These are phyloP conservation scores for Morpho achilles DNA, from an alignment of 2,888 invertebrate species.

Conservation along the genomic window DNA sequence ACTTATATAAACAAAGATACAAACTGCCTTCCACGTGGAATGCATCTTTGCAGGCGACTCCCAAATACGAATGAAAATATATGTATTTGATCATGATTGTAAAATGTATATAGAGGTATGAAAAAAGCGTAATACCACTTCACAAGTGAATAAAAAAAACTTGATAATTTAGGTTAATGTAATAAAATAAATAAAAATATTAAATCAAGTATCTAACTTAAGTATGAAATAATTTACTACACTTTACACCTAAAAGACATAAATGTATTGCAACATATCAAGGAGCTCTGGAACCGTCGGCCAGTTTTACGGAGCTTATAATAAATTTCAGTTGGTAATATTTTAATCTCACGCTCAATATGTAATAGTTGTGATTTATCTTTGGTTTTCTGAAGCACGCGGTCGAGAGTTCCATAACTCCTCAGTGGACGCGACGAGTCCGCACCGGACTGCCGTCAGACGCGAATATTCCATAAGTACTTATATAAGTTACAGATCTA, in stretches of 20 bases:
- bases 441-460: conserved; percentile 41
- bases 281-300: conserved; percentile 76
- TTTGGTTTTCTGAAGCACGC: conserved; percentile 66
- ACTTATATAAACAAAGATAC: conserved; percentile 63
- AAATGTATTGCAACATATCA: conserved; percentile 75
- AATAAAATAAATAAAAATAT: conserved; percentile 72
- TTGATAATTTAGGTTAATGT: conserved; percentile 66
- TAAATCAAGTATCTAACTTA: conserved; percentile 72
- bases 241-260: conserved; percentile 73
- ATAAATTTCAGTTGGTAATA: conserved; percentile 52
- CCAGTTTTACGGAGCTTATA: conserved; percentile 56
- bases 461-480: conserved; percentile 71
- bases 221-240: conserved; percentile 77
- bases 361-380: conserved; percentile 71
- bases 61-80: conserved; percentile 60
- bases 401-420: conserved; percentile 71
- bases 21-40: conserved; percentile 62
- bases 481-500: conserved; percentile 77
- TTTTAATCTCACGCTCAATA: conserved; percentile 57
- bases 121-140: conserved; percentile 75
- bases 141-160: conserved; percentile 65
- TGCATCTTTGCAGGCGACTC: conserved; percentile 63
- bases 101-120: conserved; percentile 73
- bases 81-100: conserved; percentile 75
- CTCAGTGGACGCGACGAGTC: conserved; percentile 44